Base-by-base conservation (phyloP, 2,113 vertebrate genomes). In the Alethe castanea region DNA sequence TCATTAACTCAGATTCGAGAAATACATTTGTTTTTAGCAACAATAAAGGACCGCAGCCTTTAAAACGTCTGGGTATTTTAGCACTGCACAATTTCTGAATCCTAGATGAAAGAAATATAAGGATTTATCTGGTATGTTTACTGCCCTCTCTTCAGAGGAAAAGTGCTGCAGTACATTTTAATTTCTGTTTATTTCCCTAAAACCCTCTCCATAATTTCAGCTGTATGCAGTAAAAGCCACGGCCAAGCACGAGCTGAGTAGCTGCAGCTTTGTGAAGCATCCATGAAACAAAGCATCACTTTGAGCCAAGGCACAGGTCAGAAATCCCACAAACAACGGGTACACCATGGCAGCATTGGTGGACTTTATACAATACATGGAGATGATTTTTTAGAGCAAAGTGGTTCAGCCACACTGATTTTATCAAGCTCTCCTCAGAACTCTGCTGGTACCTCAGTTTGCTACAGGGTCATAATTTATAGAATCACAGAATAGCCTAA, bases 11-110 rank as follows among this genome's bases (percentile, higher is more conserved):
- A 92, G 80, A 95, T 97, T 97, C 76, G 31, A 92, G 92, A 97
- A 95, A 98, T 95, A 95, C 53, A 97, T 95, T 97, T 89, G 89
- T 95, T 93, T 96, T 96, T 96, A 97, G 93, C 95, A 96, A 97
- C 95, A 97, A 96, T 74, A 97, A 94, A 96, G 95, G 94, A 96
- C 90, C 17, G 20, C 95, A 96, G 96, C 92, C 95, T 96, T 96
- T 97, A 96, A 98, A 98, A 97, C 11, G 95, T 96, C 97, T 96
- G 93, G 76, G 88, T 98, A 90, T 95, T 97, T 98, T 98, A 97
- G 96, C 86, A 76, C 85, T 88, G 81, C 93, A 89, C 84, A 84
- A 92, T 95, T 97, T 96, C 94, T 95, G 94, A 98, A 97, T 93
- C 87, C 45, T 64, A 95, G 95, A 96, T 96, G 94, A 90, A 93